These are phyloP conservation scores for Otolemur crassicaudatus DNA, from an alignment of 2,797 vertebrate species.

Conservation along the genomic window DNA sequence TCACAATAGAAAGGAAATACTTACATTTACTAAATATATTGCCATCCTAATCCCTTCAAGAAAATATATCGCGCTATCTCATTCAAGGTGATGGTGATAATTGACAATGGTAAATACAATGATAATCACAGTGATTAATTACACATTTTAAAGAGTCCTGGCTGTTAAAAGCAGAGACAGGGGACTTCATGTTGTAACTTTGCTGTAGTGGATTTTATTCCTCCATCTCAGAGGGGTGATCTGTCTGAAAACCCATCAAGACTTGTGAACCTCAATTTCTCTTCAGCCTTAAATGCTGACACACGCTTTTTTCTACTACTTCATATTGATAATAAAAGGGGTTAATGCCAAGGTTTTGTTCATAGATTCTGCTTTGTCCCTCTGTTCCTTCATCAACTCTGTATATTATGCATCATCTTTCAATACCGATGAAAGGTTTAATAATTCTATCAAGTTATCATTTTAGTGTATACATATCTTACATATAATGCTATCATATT, in stretches of 20 bases:
- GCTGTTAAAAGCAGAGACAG: not conserved
- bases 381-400: not conserved
- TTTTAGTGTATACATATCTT: not conserved
- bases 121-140: not conserved
- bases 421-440: not conserved
- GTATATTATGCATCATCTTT: not conserved
- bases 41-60: not conserved
- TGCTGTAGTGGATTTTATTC: not conserved
- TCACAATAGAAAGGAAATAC: not conserved
- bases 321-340: not conserved
- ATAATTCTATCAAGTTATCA: constrained; percentile 24
- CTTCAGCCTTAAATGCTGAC: not conserved
- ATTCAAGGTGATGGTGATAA: not conserved
- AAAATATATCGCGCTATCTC: not conserved
- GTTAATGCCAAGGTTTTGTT: not conserved
- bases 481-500: not conserved
- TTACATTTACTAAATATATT: not conserved
- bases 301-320: not conserved
- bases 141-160: not conserved
- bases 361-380: not conserved
- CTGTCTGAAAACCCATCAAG: not conserved
- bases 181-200: not conserved
- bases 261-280: not conserved
- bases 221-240: not conserved
- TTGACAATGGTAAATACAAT: not conserved